Percentiles rank a stretch among this genome's conserved stretches.
These are phyloP conservation scores for Intellagama lesueurii DNA, from an alignment of 2,797 vertebrate species.

Conservation along the genomic window DNA sequence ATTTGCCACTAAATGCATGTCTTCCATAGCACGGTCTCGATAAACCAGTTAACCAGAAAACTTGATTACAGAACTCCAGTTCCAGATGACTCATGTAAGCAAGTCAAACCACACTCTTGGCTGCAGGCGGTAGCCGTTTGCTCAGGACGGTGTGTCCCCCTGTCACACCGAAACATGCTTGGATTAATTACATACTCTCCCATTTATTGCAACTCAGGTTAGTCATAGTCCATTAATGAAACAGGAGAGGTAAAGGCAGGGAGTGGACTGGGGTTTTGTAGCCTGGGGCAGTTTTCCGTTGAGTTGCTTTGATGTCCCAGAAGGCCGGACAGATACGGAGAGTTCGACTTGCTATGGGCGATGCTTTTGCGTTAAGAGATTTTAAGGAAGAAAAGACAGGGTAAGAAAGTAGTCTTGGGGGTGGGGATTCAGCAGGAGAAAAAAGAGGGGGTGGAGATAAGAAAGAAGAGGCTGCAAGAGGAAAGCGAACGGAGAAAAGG, in stretches of 20 bases:
- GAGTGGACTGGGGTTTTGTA: neutral
- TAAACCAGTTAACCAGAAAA: slow-evolving; percentile 6
- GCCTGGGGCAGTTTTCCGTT: neutral
- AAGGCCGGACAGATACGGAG: neutral
- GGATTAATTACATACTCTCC: too few species aligned
- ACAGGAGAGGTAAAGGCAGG: neutral
- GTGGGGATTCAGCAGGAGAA: too few species aligned
- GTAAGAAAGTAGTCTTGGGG: too few species aligned
- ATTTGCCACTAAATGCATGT: neutral
- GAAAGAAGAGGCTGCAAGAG: neutral
- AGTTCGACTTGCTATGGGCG: neutral
- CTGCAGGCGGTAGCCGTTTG: too few species aligned
- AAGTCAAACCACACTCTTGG: neutral
- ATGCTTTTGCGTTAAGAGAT: too few species aligned
- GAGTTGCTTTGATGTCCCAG: neutral
- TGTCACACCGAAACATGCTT: too few species aligned
- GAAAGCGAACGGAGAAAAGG: neutral
- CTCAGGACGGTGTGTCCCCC: too few species aligned
- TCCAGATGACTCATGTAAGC: neutral
- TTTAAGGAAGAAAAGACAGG: too few species aligned
- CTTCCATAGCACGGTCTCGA: neutral
- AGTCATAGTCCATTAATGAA: neutral
- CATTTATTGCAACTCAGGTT: too few species aligned
- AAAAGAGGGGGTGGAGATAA: neutral
- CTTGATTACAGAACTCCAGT: neutral